These are phyloP conservation scores for Agelastica alni DNA, from an alignment of 2,888 invertebrate genomes.

Conservation along the genomic window DNA sequence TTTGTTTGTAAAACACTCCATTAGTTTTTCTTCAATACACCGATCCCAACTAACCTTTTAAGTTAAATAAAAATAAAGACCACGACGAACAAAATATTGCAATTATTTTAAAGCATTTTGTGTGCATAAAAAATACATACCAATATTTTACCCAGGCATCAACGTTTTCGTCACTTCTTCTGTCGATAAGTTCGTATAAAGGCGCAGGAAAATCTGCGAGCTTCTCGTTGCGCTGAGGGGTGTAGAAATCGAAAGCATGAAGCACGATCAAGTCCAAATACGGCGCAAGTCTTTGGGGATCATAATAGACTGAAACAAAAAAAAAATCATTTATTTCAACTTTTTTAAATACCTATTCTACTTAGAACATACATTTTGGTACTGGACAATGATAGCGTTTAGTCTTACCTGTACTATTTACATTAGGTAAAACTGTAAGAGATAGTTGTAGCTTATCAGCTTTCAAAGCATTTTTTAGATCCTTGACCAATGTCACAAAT, in stretches of 20 bases:
- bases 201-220: conserved; percentile 76
- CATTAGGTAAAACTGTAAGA: conserved; percentile 72
- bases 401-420: conserved; percentile 68
- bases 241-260: conserved; percentile 76
- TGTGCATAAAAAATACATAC: conserved; percentile 49
- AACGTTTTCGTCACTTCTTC: conserved; percentile 67
- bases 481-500: conserved; percentile 74
- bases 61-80: too few species aligned
- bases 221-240: conserved; percentile 71
- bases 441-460: conserved; percentile 67
- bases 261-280: conserved; percentile 77
- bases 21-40: too few species aligned
- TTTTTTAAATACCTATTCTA: too few species aligned
- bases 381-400: too few species aligned
- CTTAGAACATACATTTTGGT: too few species aligned
- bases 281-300: conserved; percentile 72
- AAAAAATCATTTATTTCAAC: too few species aligned
- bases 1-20: too few species aligned
- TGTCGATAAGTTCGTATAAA: conserved; percentile 70
- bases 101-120: not conserved
- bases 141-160: conserved; percentile 69
- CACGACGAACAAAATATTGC: too few species aligned
- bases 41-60: too few species aligned
- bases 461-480: conserved; percentile 71
- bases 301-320: conserved; percentile 69